Conservation (phyloP, 2,888 invertebrate species). For the Andrena minutula region DNA sequence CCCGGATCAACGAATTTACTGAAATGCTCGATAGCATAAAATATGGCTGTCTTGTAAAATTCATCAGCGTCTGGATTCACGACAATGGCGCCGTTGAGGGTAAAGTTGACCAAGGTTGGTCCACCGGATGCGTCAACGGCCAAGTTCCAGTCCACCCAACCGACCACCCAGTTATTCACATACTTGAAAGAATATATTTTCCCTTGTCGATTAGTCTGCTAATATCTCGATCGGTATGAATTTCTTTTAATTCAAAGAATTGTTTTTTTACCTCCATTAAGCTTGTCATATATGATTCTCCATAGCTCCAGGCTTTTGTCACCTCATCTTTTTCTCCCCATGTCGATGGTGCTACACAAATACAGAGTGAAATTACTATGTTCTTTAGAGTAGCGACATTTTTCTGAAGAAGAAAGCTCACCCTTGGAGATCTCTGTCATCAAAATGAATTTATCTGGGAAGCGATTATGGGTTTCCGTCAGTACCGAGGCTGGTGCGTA, state of each 20-base stretch:
- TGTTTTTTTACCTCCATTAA: conserved; percentile 86
- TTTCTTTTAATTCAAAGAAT: neutral
- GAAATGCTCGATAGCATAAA: conserved; percentile 93
- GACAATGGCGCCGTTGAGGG: conserved; percentile 92
- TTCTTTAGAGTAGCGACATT: neutral
- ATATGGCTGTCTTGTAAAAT: conserved; percentile 96
- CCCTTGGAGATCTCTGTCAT: conserved; percentile 93
- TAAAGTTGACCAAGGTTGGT: conserved; percentile 92
- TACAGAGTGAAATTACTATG: neutral
- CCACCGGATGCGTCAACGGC: conserved; percentile 91
- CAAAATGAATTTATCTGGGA: conserved; percentile 90
- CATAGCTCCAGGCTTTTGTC: conserved; percentile 92
- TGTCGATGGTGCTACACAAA: neutral
- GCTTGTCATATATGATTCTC: conserved; percentile 88
- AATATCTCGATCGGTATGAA: too few species aligned
- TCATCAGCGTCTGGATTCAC: conserved; percentile 88
- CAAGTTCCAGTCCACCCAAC: conserved; percentile 97
- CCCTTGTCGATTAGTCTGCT: neutral
- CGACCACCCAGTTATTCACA: conserved; percentile 79
- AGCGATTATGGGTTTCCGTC: conserved; percentile 87
- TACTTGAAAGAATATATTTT: conserved; percentile 32
- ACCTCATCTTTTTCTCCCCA: conserved; percentile 85
- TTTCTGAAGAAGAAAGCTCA: conserved; percentile 68
- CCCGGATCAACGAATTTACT: conserved; percentile 86
- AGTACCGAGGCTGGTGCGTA: conserved; percentile 87